Conservation (phyloP, 2,113 vertebrate genomes). For the Menidia beryllina region DNA sequence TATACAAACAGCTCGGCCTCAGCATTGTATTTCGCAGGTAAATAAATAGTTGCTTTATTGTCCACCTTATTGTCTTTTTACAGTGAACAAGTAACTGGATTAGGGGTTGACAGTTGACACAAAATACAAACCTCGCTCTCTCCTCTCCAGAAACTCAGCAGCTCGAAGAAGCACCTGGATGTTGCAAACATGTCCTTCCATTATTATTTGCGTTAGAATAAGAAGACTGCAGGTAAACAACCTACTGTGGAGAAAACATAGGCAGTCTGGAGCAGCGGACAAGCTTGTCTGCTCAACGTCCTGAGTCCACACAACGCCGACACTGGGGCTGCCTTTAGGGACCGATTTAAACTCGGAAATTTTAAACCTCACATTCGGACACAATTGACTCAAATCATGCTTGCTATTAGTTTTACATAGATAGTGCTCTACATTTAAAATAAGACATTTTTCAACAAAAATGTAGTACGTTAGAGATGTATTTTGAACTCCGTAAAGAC, state of each 20-base stretch:
- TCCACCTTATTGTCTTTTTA: conserved; percentile 40
- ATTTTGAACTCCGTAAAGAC: too few species aligned
- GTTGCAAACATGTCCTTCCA: conserved; percentile 87
- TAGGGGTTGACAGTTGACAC: conserved; percentile 51
- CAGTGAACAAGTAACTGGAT: conserved; percentile 60
- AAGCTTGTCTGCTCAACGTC: conserved; percentile 54
- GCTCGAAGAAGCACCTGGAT: conserved; percentile 93
- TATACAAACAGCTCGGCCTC: rapidly evolving
- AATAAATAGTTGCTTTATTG: not conserved
- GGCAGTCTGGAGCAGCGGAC: conserved; percentile 16
- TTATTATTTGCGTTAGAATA: conserved; percentile 46
- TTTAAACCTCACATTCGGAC: rapidly evolving
- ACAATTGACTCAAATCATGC: not conserved
- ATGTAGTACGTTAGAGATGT: too few species aligned
- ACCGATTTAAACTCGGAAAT: conserved; percentile 20
- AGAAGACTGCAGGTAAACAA: conserved; percentile 21
- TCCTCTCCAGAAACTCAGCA: conserved; percentile 91
- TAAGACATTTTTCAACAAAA: too few species aligned
- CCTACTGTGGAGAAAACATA: conserved; percentile 2
- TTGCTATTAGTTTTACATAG: not conserved
- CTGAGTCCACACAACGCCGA: conserved; percentile 15
- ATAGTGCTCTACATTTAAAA: not conserved
- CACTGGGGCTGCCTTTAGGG: conserved; percentile 40
- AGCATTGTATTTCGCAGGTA: not conserved
- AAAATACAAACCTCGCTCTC: conserved; percentile 83